Base-by-base conservation (phyloP, 2,797 vertebrate genomes). In the Smutsia temminckii region DNA sequence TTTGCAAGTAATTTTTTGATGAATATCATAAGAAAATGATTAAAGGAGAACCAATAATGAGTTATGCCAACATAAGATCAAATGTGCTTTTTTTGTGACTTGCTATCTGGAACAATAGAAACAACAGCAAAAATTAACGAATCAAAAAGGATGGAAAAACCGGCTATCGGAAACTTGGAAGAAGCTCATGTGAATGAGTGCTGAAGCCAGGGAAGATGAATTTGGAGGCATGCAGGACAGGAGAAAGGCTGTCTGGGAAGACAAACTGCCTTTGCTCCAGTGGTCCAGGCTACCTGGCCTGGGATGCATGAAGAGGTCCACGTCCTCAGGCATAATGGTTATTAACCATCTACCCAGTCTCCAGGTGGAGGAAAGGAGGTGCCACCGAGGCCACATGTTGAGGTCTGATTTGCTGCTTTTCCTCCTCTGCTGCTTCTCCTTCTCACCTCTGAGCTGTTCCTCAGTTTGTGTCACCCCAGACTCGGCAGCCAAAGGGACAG, bases 31-130 rank as follows among this genome's bases (percentile, higher is more conserved):
- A 51, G 71, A 94, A 91, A 88, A 95, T 68, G 64, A 96, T 93
- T 17, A 77, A 96, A 97, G 85, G 21, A 92, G 91, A 3, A 87
- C 12, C 68, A 83, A 27, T 85, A 96, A 96, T 2, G 25, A 97
- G 11, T n/a, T 85, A 93, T 46, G 46, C 18, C 85, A 95, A 97
- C 46, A 79, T 96, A 94, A 93, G 74, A 94, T 89, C 74, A 94
- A 90, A 93, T 79, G 68, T 55, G 57, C 34, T 84, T 93, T 63
- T 46, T 49, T 69, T 46, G 64, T 20, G 59, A 63, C 78, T 91
- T 69, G n/a, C 10, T 85, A 57, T 13, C 11, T 68, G 13, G n/a
- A 72, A 81, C 64, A 95, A 84, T 6, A 68, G 57, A 87, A 78
- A 66, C 32, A 84, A 51, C 2, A 74, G 25, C n/a, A 46, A 89